Percentiles rank a stretch among this genome's conserved stretches.
Conservation (phyloP, 2,888 invertebrate species). For the Synergus gifuensis region DNA sequence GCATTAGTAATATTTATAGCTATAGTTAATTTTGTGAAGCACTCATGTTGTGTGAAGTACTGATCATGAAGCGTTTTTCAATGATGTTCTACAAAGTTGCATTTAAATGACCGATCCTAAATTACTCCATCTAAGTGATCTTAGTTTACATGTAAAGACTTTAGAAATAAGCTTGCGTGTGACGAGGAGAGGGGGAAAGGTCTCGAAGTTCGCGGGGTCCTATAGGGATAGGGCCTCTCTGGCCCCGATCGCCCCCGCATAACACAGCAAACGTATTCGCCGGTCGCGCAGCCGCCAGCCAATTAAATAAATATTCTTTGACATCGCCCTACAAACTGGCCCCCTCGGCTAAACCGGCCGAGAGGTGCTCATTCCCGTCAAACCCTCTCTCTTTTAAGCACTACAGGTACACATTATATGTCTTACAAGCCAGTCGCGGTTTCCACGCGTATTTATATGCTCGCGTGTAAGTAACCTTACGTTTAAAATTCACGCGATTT, state of each 20-base stretch:
- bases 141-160: neutral
- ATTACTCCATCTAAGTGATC: neutral
- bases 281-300: conserved; percentile 71
- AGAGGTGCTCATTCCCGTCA: conserved; percentile 65
- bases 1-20: neutral
- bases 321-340: conserved; percentile 75
- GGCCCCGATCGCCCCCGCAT: conserved; percentile 73
- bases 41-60: no score
- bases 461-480: conserved; percentile 22
- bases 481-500: conserved; percentile 31
- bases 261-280: conserved; percentile 72
- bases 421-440: conserved; percentile 40
- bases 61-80: no score
- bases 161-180: neutral
- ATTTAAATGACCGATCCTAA: neutral
- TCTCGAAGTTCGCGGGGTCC: conserved; percentile 52
- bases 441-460: conserved; percentile 43
- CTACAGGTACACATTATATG: conserved; percentile 39
- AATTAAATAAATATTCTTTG: conserved; percentile 77
- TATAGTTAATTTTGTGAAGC: no score
- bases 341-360: conserved; percentile 65
- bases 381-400: conserved; percentile 53
- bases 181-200: conserved; percentile 42
- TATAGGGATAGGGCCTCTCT: conserved; percentile 46
- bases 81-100: no score